Evolutionary conservation across 1,140 invertebrate species (phyloP).

Genomic region (Littorina saxatilis): DNA sequence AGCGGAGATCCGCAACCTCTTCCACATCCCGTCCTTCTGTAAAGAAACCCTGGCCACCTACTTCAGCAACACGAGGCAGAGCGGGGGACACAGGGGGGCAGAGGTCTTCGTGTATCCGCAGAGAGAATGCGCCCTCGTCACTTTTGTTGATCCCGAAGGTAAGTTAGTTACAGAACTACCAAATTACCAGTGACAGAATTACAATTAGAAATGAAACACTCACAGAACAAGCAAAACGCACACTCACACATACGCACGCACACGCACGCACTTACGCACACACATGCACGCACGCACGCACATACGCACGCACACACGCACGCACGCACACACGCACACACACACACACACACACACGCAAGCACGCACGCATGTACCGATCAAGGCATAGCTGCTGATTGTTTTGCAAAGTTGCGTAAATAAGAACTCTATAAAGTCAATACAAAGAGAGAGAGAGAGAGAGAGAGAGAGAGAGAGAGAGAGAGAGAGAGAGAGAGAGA

Average conservation of each 20-base stretch:
- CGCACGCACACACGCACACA: neutral
- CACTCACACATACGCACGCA: neutral
- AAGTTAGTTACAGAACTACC: too few relatives aligned
- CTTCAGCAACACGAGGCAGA: neutral
- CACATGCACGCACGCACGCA: too few relatives aligned
- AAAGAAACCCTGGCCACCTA: neutral
- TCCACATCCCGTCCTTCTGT: neutral
- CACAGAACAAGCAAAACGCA: neutral
- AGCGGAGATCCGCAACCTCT: neutral
- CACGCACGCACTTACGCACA: neutral
- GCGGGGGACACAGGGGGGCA: neutral
- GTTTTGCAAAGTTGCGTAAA: too few relatives aligned
- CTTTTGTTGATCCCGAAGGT: neutral
- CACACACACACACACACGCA: too few relatives aligned
- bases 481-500: neutral
- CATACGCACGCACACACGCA: neutral
- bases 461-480: constrained; percentile 3
- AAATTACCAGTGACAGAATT: too few relatives aligned
- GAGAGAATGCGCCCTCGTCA: neutral
- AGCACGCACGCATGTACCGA: neutral
- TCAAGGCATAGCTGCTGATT: neutral
- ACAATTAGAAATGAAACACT: too few relatives aligned
- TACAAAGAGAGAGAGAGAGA: neutral
- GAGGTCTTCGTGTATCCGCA: neutral
- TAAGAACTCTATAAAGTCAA: too few relatives aligned